Percentiles rank a stretch among this genome's conserved stretches.
These are phyloP conservation scores for Myotis davidii DNA, from an alignment of 2,113 vertebrate genomes.

Conservation along the genomic window DNA sequence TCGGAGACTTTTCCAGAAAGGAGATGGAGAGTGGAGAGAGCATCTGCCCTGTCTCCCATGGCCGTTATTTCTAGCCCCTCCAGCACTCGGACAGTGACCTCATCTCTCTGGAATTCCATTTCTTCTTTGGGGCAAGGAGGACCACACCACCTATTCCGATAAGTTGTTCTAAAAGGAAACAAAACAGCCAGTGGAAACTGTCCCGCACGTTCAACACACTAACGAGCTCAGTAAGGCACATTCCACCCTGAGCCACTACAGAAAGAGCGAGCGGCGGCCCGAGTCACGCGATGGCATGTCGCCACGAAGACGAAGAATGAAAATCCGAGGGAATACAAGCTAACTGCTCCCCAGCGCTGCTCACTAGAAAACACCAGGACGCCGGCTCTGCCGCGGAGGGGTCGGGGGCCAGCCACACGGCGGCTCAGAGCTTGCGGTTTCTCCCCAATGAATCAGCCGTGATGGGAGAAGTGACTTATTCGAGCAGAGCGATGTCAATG, in stretches of 20 bases:
- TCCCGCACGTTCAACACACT: background rate
- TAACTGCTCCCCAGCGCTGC: background rate
- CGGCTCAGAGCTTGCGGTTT: conserved; percentile 45
- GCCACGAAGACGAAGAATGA: background rate
- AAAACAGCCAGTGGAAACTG: background rate
- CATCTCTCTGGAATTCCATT: background rate
- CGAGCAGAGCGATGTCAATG: background rate
- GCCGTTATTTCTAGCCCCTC: background rate
- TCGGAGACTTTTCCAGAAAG: background rate
- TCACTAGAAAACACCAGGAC: background rate
- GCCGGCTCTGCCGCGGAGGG: background rate
- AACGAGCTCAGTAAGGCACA: background rate
- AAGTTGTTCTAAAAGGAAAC: background rate
- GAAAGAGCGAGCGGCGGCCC: background rate
- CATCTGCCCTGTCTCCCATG: background rate
- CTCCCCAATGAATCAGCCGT: conserved; percentile 24
- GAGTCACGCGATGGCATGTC: background rate
- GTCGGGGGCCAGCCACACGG: background rate
- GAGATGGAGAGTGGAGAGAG: background rate
- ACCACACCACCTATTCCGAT: background rate
- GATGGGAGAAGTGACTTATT: conserved; percentile 22
- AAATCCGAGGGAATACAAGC: background rate
- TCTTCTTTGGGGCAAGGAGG: background rate
- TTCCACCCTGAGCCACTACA: background rate
- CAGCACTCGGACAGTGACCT: background rate